Base-by-base conservation (phyloP, 1,140 invertebrate genomes). In the Theocolax elegans region DNA sequence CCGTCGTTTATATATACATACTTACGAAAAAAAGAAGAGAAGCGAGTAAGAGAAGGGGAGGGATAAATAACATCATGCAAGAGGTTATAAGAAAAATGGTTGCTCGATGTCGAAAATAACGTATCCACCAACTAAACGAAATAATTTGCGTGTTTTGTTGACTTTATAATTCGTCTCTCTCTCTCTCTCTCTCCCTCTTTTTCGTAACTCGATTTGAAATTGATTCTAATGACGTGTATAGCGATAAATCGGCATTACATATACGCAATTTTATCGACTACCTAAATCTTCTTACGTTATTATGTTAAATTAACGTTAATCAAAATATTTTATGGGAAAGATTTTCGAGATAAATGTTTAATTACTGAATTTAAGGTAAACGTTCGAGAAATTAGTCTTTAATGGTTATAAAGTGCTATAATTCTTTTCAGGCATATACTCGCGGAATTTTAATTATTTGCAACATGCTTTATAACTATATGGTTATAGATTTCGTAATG, bases 31-130 rank as follows among this genome's bases (percentile, higher is more conserved):
- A 44, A 8, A 17, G 15, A 44, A 3, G n/a, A 3, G 42, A 44
- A 17, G 42, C 42, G n/a, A 15, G 15, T 17, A 44, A 3, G 6
- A 3, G n/a, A 44, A 13, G 42, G 7, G 42, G 3, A n/a, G n/a
- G n/a, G n/a, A n/a, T n/a, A n/a, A n/a, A n/a, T n/a, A n/a, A n/a
- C 4, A 15, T 3, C 15, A 44, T 44, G 15, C 15, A n/a, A 44
- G 12, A n/a, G n/a, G n/a, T n/a, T n/a, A n/a, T n/a, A n/a, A n/a
- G n/a, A n/a, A n/a, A n/a, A n/a, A n/a, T n/a, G n/a, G n/a, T n/a
- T n/a, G n/a, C n/a, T 29, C 56, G 56, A 42, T 42, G 31, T 59
- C 56, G 56, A 59, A 59, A 59, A 59, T 59, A 31, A 59, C n/a
- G 35, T 21, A 31, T 42, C 10, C 15, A 19, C 21, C 6, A 13